These are phyloP conservation scores for Psylliodes chrysocephalus DNA, from an alignment of 2,888 invertebrate species.

Conservation along the genomic window DNA sequence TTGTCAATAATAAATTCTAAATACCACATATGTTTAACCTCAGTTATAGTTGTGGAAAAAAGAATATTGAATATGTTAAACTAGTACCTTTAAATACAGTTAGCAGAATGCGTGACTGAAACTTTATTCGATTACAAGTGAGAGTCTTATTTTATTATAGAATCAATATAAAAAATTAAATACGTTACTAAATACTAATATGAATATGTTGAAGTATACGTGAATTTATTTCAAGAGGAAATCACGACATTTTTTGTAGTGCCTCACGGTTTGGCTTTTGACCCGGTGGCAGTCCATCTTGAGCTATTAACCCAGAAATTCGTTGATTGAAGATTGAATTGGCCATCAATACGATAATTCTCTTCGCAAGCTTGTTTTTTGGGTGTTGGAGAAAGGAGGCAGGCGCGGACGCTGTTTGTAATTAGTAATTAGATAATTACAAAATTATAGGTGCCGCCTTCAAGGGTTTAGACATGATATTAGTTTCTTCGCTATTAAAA, in stretches of 20 bases:
- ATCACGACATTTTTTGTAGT: slow-evolving; percentile 9
- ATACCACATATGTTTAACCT: too few species aligned
- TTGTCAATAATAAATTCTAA: too few species aligned
- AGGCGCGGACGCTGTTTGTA: background rate
- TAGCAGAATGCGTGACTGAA: background rate
- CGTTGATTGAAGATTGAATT: slow-evolving; percentile 1
- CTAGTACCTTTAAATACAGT: too few species aligned
- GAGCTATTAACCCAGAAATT: slow-evolving; percentile 10
- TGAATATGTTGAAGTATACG: background rate
- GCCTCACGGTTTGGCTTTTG: slow-evolving; percentile 14
- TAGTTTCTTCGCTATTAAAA: background rate
- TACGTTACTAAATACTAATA: background rate
- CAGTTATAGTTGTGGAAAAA: too few species aligned
- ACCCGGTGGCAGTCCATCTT: slow-evolving; percentile 7
- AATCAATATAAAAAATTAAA: background rate
- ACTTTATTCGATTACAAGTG: background rate
- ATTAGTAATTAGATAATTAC: slow-evolving; percentile 12
- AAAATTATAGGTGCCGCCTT: background rate
- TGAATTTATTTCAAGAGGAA: background rate
- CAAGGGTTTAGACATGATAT: background rate
- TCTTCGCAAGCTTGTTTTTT: background rate
- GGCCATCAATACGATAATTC: background rate
- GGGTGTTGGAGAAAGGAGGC: slow-evolving; percentile 6
- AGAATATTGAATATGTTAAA: too few species aligned
- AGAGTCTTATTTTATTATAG: background rate